Conservation (phyloP, 1,140 invertebrate species). For the Drosophila carrolli region DNA sequence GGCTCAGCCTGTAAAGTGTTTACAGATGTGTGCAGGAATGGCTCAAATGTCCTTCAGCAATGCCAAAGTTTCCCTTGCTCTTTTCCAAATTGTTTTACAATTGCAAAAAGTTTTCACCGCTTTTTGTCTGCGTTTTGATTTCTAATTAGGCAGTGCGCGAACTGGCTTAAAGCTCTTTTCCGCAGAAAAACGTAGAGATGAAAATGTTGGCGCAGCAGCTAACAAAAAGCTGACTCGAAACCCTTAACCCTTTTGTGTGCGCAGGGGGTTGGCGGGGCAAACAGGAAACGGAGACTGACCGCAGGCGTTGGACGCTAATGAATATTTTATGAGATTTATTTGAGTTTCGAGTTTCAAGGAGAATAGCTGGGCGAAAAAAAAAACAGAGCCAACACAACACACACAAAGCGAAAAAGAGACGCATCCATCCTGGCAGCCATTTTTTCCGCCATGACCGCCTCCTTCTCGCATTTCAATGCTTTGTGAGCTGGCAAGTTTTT, state of each 20-base stretch:
- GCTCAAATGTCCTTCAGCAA: conserved; percentile 52
- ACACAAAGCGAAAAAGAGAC: conserved; percentile 39
- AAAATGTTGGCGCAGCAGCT: conserved; percentile 26
- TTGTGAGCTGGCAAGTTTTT: conserved; percentile 69
- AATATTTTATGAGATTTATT: conserved; percentile 83
- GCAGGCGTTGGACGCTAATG: conserved; percentile 76
- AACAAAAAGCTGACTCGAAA: conserved; percentile 48
- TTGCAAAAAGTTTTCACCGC: conserved; percentile 67
- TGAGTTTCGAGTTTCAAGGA: conserved; percentile 76
- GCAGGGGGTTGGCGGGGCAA: conserved; percentile 3
- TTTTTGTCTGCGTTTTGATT: conserved; percentile 72
- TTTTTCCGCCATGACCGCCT: conserved; percentile 29
- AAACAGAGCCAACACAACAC: conserved; percentile 28
- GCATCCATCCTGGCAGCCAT: conserved; percentile 48
- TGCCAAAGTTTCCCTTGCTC: conserved; percentile 44
- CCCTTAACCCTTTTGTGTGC: conserved; percentile 74
- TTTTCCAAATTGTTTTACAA: conserved; percentile 74
- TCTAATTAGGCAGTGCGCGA: conserved; percentile 65
- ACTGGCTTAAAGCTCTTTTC: conserved; percentile 22
- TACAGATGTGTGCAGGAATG: conserved; percentile 24
- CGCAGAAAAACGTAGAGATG: conserved; percentile 8
- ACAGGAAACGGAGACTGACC: conserved; percentile 61
- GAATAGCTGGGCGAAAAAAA: conserved; percentile 1
- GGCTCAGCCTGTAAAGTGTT: conserved; percentile 22
- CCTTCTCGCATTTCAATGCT: conserved; percentile 41